Percentiles rank a stretch among this genome's conserved stretches.
phyloP scores from a whole-genome alignment of 2,888 invertebrate species.

The Spisula subtruncata region DNA sequence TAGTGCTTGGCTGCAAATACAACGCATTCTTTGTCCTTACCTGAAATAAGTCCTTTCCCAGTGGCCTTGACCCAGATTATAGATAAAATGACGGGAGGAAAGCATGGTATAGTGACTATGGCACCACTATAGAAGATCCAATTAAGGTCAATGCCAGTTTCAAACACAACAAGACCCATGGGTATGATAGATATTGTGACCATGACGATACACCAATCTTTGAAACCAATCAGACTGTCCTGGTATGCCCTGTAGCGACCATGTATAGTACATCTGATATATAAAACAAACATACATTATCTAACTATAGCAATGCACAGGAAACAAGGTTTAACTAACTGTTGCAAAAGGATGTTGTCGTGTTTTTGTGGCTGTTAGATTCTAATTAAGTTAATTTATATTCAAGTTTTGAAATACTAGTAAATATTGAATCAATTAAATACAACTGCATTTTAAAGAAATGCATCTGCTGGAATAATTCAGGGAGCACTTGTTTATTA shows the following conservation, averaged over 20 bases:
- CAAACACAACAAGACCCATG: slow-evolving; percentile 84
- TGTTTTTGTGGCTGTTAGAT: too few relatives aligned
- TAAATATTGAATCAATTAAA: too few relatives aligned
- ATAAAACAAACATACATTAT: background rate
- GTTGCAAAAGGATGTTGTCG: too few relatives aligned
- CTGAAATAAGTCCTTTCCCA: slow-evolving; percentile 82
- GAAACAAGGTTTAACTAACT: too few relatives aligned
- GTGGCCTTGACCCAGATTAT: slow-evolving; percentile 85
- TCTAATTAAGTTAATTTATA: too few relatives aligned
- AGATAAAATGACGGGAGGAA: slow-evolving; percentile 85
- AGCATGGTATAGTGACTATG: slow-evolving; percentile 85
- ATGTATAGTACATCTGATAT: slow-evolving; percentile 81
- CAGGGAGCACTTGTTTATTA: too few relatives aligned
- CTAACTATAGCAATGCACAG: too few relatives aligned
- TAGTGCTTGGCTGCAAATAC: too few relatives aligned
- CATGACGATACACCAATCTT: slow-evolving; percentile 86
- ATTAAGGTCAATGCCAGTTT: slow-evolving; percentile 85
- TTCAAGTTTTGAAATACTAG: too few relatives aligned
- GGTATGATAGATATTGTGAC: slow-evolving; percentile 85
- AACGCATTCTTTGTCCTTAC: slow-evolving; percentile 56
- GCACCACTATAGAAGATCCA: slow-evolving; percentile 87
- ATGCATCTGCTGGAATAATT: too few relatives aligned
- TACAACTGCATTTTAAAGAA: too few relatives aligned
- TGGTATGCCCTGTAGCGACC: slow-evolving; percentile 84
- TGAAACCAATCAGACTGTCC: slow-evolving; percentile 83